Percentiles rank a stretch among this genome's conserved stretches.
phyloP scores from a whole-genome alignment of 2,888 invertebrate species.

The Phaedon cochleariae region DNA sequence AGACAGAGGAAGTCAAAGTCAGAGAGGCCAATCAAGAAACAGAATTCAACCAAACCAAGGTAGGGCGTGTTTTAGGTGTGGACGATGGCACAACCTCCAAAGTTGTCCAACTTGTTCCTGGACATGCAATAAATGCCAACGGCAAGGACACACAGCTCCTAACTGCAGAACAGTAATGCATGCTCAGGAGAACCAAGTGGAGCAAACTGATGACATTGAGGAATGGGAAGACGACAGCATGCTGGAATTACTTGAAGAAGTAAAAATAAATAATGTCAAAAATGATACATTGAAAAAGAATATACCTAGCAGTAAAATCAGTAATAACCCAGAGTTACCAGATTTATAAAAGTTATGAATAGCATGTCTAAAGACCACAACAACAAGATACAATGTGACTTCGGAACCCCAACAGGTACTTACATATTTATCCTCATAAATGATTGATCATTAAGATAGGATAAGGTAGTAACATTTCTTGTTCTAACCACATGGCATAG shows the following conservation, averaged over 20 bases:
- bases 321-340: not conserved
- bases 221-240: not conserved
- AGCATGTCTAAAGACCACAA: not conserved
- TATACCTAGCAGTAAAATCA: not conserved
- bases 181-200: not conserved
- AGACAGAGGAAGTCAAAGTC: not conserved
- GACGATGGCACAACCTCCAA: conserved; percentile 2
- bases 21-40: not conserved
- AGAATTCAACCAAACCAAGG: not conserved
- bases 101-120: conserved; percentile 9
- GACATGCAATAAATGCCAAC: conserved; percentile 9
- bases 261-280: not conserved
- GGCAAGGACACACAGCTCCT: conserved; percentile 12
- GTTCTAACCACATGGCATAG: not conserved
- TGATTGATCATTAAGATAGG: not conserved
- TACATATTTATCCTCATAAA: not conserved
- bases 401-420: not conserved
- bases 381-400: not conserved
- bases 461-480: not conserved
- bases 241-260: not conserved
- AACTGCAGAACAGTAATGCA: conserved; percentile 5
- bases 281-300: not conserved
- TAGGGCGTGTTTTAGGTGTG: conserved; percentile 10
- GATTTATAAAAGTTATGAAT: not conserved
- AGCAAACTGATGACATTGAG: not conserved